These are phyloP conservation scores for Helicolenus hilgendorfi DNA, from an alignment of 2,797 vertebrate species.

Conservation along the genomic window DNA sequence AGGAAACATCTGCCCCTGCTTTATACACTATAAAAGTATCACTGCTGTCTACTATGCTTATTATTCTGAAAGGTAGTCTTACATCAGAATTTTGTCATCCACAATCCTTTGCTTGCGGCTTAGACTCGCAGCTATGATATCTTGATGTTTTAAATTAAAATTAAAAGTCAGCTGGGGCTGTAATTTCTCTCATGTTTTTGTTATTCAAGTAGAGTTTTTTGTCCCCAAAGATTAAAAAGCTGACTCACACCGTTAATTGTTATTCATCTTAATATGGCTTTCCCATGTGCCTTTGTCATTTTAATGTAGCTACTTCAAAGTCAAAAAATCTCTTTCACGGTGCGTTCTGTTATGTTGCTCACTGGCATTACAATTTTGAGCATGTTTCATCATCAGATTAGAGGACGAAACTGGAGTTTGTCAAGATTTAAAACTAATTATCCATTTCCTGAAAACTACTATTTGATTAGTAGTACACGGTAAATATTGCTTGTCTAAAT, in stretches of 20 bases:
- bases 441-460: not conserved
- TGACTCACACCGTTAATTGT: constrained; percentile 67
- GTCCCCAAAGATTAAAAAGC: constrained; percentile 48
- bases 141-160: constrained; percentile 65
- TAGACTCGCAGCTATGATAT: constrained; percentile 57
- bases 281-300: constrained; percentile 64
- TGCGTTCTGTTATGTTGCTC: not conserved
- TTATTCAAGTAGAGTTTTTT: constrained; percentile 49
- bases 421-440: constrained; percentile 8
- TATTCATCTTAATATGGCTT: constrained; percentile 59
- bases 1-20: not conserved
- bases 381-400: constrained; percentile 1
- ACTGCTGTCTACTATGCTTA: not conserved
- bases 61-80: constrained; percentile 15
- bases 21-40: not conserved
- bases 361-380: constrained; percentile 22
- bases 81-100: constrained; percentile 18
- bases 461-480: not conserved
- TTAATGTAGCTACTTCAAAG: constrained; percentile 60
- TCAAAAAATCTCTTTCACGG: constrained; percentile 36
- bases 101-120: constrained; percentile 29
- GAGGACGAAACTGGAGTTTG: not conserved
- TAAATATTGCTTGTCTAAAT: not conserved
- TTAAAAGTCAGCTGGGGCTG: constrained; percentile 14
- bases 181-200: constrained; percentile 59